Evolutionary conservation across 1,140 invertebrate genomes (phyloP).

Genomic region (Chymomyza costata): DNA sequence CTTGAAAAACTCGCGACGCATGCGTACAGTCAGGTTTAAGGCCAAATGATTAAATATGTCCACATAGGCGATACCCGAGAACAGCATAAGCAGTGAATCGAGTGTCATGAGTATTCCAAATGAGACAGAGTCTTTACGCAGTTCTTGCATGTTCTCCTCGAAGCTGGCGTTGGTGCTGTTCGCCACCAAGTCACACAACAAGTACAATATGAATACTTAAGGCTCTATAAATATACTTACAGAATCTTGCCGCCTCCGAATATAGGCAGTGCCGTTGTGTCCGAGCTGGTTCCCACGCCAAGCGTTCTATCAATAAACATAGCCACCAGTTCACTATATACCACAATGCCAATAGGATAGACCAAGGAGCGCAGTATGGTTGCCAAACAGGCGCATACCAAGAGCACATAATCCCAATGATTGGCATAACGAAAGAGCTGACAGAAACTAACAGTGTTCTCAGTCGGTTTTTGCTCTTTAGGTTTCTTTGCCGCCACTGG

Average conservation of each 20-base stretch:
- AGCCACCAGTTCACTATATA: constrained; percentile 83
- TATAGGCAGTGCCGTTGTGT: constrained; percentile 62
- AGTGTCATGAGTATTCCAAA: constrained; percentile 80
- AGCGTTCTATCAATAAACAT: constrained; percentile 78
- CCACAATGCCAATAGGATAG: constrained; percentile 80
- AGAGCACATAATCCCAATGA: constrained; percentile 53
- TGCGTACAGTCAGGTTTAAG: constrained; percentile 81
- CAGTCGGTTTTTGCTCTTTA: constrained; percentile 28
- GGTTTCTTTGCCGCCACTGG: constrained; percentile 20
- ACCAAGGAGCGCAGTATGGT: constrained; percentile 78
- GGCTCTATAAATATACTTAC: constrained; percentile 76
- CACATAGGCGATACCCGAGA: constrained; percentile 80
- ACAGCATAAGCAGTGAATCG: constrained; percentile 79
- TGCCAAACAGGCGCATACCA: constrained; percentile 77
- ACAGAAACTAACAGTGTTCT: constrained; percentile 40
- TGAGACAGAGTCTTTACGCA: constrained; percentile 81
- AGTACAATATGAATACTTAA: too few species aligned
- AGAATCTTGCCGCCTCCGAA: constrained; percentile 77
- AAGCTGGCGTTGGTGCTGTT: constrained; percentile 77
- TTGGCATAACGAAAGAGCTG: constrained; percentile 78
- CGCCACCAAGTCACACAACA: not conserved
- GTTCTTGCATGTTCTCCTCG: constrained; percentile 78
- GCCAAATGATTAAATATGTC: constrained; percentile 81
- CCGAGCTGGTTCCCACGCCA: constrained; percentile 69
- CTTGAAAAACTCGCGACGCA: constrained; percentile 83